phyloP scores from a whole-genome alignment of 2,113 vertebrate species.

The Gila orcuttii region DNA sequence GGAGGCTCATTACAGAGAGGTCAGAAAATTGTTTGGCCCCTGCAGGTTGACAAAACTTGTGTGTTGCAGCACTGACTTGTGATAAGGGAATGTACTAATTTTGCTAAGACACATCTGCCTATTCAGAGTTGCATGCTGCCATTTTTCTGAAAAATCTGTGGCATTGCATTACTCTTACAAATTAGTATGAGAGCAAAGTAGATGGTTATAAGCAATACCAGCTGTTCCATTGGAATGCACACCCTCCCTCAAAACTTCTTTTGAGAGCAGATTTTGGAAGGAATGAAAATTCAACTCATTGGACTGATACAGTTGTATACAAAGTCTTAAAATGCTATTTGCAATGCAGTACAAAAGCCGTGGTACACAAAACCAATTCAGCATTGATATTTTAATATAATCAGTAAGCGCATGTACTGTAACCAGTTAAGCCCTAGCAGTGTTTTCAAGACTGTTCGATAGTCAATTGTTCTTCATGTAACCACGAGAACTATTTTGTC shows the following conservation, averaged over 20 bases:
- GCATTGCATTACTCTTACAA: conserved; percentile 8
- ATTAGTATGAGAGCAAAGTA: conserved; percentile 11
- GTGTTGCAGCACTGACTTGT: neutral
- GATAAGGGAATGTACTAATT: neutral
- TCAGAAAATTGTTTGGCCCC: conserved; percentile 19
- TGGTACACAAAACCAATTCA: neutral
- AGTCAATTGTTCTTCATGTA: neutral
- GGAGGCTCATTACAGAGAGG: conserved; percentile 19
- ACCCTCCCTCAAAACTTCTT: neutral
- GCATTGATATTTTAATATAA: neutral
- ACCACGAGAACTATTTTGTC: neutral
- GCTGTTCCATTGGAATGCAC: neutral
- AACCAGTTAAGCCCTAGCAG: neutral
- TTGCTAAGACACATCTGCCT: neutral
- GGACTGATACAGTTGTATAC: neutral
- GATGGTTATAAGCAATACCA: conserved; percentile 1
- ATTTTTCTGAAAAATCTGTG: neutral
- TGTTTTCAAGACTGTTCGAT: neutral
- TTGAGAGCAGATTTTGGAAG: neutral
- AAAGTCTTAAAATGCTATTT: neutral
- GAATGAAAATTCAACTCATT: neutral
- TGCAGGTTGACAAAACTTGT: neutral
- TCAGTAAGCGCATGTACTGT: neutral
- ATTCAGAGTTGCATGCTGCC: neutral
- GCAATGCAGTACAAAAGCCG: neutral